Percentiles rank a stretch among this genome's conserved stretches.
Evolutionary conservation across 2,797 vertebrate genomes (phyloP).

Genomic region (Phyllotis vaccarum): DNA sequence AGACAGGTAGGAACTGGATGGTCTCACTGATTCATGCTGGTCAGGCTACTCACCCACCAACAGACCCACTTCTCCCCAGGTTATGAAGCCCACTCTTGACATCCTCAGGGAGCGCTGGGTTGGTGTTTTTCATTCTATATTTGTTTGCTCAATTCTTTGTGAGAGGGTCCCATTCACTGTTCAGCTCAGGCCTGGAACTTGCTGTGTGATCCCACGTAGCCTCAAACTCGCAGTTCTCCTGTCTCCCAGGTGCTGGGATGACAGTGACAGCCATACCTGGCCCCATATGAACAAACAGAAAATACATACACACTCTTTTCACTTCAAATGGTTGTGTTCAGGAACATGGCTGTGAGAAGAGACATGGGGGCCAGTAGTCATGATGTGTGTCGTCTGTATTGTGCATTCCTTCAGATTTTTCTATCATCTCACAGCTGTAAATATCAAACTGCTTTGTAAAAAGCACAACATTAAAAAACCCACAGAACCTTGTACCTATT

Average conservation of each 20-base stretch:
- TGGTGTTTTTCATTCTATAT: neutral
- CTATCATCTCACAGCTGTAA: neutral
- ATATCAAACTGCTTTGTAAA: neutral
- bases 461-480: neutral
- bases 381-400: neutral
- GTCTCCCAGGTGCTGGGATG: neutral
- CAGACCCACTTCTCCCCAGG: conserved; percentile 1
- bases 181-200: neutral
- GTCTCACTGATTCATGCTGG: neutral
- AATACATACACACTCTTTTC: neutral
- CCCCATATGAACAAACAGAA: conserved; percentile 17
- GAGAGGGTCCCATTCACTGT: neutral
- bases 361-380: neutral
- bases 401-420: neutral
- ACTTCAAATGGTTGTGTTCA: neutral
- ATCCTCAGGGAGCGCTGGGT: neutral
- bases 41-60: neutral
- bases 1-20: neutral
- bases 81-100: neutral
- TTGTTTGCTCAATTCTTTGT: neutral
- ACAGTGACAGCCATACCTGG: neutral
- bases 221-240: neutral
- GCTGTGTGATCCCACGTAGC: neutral
- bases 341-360: neutral
- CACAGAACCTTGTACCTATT: neutral